Conservation (phyloP, 2,888 invertebrate genomes). For the Parnassius mnemosyne region DNA sequence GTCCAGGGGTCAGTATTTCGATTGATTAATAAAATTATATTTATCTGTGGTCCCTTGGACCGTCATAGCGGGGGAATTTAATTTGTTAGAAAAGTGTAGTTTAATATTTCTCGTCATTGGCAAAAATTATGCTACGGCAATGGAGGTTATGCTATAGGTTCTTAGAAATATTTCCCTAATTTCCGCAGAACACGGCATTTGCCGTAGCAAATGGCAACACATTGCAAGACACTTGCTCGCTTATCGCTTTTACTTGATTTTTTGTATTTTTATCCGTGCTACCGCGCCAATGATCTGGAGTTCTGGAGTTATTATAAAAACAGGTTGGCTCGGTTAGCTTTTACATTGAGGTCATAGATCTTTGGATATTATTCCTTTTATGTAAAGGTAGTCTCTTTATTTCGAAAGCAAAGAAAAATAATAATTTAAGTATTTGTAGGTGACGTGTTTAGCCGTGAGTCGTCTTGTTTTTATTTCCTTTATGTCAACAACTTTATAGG, state of each 20-base stretch:
- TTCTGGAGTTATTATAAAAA: constrained; percentile 5
- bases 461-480: no score
- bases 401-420: background rate
- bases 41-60: no score
- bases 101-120: background rate
- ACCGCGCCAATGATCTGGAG: constrained; percentile 8
- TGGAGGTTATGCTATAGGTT: background rate
- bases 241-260: background rate
- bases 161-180: no score
- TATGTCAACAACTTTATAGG: no score
- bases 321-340: constrained; percentile 10
- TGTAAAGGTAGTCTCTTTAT: background rate
- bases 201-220: background rate
- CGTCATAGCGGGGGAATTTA: no score
- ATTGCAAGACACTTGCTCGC: background rate
- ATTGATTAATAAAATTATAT: no score
- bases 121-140: background rate
- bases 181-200: background rate
- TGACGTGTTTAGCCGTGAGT: no score
- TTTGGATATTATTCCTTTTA: constrained; percentile 3
- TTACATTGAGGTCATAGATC: constrained; percentile 13
- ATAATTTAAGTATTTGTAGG: no score
- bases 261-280: constrained; percentile 1
- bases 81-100: no score
- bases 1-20: no score